Percentiles rank a stretch among this genome's conserved stretches.
These are phyloP conservation scores for Lucilia sericata DNA, from an alignment of 1,140 invertebrate species.

Conservation along the genomic window DNA sequence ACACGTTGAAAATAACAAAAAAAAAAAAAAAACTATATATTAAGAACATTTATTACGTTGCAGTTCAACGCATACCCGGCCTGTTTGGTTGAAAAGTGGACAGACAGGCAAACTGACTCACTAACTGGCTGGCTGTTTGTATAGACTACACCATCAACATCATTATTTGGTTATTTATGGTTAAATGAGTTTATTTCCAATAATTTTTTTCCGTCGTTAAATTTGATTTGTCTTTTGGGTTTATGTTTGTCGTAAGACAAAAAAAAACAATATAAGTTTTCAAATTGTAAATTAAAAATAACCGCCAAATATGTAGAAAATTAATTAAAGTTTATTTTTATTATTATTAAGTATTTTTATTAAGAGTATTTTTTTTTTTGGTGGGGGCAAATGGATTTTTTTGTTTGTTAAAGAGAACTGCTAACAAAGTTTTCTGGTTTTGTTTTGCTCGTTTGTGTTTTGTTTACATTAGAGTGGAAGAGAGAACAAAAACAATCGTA, in stretches of 20 bases:
- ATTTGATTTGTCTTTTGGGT: not conserved
- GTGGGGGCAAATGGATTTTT: not conserved
- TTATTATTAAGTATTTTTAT: not conserved
- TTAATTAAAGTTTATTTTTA: constrained; percentile 7
- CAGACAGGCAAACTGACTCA: too few relatives aligned
- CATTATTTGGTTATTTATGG: too few relatives aligned
- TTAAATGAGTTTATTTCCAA: not conserved
- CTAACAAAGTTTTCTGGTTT: too few relatives aligned
- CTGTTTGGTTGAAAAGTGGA: too few relatives aligned
- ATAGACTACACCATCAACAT: too few relatives aligned
- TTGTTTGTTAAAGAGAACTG: not conserved
- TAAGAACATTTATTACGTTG: not conserved
- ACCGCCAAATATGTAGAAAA: constrained; percentile 37
- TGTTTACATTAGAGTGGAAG: too few relatives aligned
- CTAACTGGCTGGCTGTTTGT: too few relatives aligned
- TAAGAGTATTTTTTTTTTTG: not conserved
- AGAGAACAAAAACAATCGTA: too few relatives aligned
- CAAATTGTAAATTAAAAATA: constrained; percentile 2
- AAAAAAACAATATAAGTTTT: not conserved
- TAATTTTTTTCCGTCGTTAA: not conserved
- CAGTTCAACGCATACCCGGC: constrained; percentile 17
- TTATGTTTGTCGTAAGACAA: too few relatives aligned
- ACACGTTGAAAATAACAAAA: too few relatives aligned
- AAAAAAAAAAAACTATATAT: too few relatives aligned
- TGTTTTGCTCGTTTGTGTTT: too few relatives aligned